Base-by-base conservation (phyloP, 2,797 vertebrate genomes). In the Hydrocynus forskahlii region DNA sequence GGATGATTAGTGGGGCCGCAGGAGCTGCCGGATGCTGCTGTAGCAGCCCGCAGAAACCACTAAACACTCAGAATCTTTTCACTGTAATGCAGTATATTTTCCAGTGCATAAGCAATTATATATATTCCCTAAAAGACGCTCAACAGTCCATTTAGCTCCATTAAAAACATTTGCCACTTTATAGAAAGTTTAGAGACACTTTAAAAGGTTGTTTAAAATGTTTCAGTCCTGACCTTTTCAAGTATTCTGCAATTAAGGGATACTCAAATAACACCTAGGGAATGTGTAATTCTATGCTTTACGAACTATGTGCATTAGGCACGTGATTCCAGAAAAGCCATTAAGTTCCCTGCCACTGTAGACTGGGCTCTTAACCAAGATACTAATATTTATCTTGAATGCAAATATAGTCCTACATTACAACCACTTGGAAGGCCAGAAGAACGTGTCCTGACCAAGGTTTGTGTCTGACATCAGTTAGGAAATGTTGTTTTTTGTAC, bases 1-100 rank as follows among this genome's bases (percentile, higher is more conserved):
- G 68, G 59, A 57, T 77, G 80, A 77, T 82, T 72, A 66, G 68
- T 57, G 60, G 59, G 40, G 50, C 57, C 45, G 54, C 35, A 43
- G 67, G 69, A 75, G 68, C 50, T 66, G 35, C 59, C 69, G 68
- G 59, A 77, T 82, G 38, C 38, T 73, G 71, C 29, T 21, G 9
- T 40, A 57, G 54, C 54, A 21, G 71, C 71, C 35, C 29, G 52
- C 54, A 29, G 29, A 57, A 57, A 35, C 52, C 10, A 29, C 54
- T 55, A 59, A 38, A 73, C 35, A 73, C 29, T 57, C 35, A 12
- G 13, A 38, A 59, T 14, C 52, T 5, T 38, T 13, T 73, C 55
- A 19, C 50, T 35, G 25, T 35, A 35, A 23, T 57, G 70, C 54
- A 40, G 29, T 40, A 6, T 73, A 29, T 73, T 73, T 38, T 40